Base-by-base conservation (phyloP, 1,140 invertebrate genomes). In the Panagrolaimus sp. region DNA sequence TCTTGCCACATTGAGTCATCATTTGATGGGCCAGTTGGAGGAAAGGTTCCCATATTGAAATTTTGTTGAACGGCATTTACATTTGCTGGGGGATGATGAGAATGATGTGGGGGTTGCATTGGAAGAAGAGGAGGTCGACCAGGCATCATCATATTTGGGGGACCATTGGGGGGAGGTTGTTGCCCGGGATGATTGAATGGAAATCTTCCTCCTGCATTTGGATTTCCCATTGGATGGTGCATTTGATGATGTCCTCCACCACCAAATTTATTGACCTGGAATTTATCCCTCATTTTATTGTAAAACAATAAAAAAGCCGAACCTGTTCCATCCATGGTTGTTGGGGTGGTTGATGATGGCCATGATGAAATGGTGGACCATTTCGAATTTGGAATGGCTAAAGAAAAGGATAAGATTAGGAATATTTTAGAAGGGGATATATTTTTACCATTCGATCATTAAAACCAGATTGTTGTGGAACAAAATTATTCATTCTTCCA, bases 1-100 rank as follows among this genome's bases (percentile, higher is more conserved):
- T 73, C 72, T 21, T 69, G 69, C 69, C 69, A 71, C n/a, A 69
- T 28, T n/a, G 65, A 43, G 43, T 71, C 69, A 43, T 69, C 65
- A 28, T 70, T 70, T 15, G 10, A 26, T 10, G 62, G 67, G 3
- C 48, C 48, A 10, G 26, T 63, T 28, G 68, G 24, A 21, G 68
- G 43, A 63, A 69, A 69, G 10, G 68, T 69, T 14, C 68, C 68
- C 52, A 69, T 46, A 21, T 28, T 26, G n/a, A 69, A 69, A 24
- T 21, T 28, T 14, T 21, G 52, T 4, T 21, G 52, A 5, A 21
- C 15, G 1, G 17, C n/a, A 58, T 58, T 58, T 6, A 58, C 52
- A 8, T 28, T 58, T 0, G 52, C 52, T 21, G 21, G 21, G 28
- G 52, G 52, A 24, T 58, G 52, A 12, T 58, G 52, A 6, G 21